phyloP scores from a whole-genome alignment of 2,113 vertebrate species.

The Corythornis cristatus region DNA sequence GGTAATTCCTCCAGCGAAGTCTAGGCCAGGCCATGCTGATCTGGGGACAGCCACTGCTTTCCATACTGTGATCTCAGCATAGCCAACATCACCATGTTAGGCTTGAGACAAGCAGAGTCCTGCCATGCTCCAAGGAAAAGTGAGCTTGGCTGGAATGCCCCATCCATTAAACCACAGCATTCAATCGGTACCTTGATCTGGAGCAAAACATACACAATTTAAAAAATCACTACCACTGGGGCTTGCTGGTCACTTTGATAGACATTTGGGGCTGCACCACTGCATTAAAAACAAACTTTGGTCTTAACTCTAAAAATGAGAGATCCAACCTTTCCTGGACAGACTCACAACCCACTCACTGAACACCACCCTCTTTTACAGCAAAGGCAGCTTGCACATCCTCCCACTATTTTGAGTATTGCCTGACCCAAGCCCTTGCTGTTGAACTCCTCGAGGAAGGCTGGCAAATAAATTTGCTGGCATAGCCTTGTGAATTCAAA shows the following conservation, averaged over 20 bases:
- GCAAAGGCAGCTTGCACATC: background rate
- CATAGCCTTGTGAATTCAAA: slow-evolving; percentile 30
- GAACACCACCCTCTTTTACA: background rate
- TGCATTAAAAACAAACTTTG: background rate
- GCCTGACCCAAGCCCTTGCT: background rate
- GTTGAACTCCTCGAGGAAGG: background rate
- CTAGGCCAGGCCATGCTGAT: background rate
- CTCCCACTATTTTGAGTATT: background rate
- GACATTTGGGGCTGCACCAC: background rate
- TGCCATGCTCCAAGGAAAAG: fast-evolving
- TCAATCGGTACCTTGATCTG: background rate
- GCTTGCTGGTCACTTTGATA: background rate
- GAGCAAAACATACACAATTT: background rate
- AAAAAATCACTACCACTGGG: fast-evolving
- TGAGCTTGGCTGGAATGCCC: background rate
- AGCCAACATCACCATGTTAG: fast-evolving
- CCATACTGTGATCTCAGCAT: background rate
- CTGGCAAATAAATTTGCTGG: slow-evolving; percentile 8
- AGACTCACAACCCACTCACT: background rate
- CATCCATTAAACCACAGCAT: background rate
- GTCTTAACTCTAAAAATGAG: background rate
- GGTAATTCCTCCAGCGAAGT: background rate
- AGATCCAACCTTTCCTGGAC: fast-evolving
- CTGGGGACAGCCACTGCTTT: background rate
- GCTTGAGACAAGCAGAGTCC: background rate